A percentile compares a stretch with the other conserved stretches of the same genome.
Evolutionary conservation across 2,797 vertebrate genomes (phyloP).

Genomic region (Odontamblyopus rebecca): DNA sequence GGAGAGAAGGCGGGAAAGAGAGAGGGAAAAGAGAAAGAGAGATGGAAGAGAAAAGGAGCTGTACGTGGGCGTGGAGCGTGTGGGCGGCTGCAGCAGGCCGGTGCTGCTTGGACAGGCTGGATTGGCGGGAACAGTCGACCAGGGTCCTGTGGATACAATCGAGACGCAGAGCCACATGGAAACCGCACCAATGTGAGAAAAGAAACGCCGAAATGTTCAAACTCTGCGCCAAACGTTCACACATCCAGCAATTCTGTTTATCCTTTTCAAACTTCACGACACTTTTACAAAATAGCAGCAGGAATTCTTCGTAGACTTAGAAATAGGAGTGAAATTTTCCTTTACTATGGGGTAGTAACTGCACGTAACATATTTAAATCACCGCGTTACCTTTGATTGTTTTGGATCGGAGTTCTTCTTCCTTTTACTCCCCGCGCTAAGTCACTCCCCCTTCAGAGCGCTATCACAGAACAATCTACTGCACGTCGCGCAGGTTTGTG

Average conservation of each 20-base stretch:
- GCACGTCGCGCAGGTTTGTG: too few species aligned
- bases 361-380: too few species aligned
- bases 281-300: constrained; percentile 51
- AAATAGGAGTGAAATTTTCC: neutral
- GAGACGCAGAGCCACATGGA: constrained; percentile 31
- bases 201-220: constrained; percentile 33
- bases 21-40: too few species aligned
- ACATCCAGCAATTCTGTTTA: constrained; percentile 3
- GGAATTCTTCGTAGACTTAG: constrained; percentile 35
- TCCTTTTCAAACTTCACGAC: neutral
- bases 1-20: constrained; percentile 7
- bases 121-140: constrained; percentile 55
- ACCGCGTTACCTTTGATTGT: too few species aligned
- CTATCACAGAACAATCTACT: too few species aligned
- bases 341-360: too few species aligned
- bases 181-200: constrained; percentile 41
- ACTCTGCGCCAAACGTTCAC: constrained; percentile 34
- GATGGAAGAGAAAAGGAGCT: constrained; percentile 15
- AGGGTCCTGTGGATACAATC: constrained; percentile 47
- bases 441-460: too few species aligned
- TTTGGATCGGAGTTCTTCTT: too few species aligned
- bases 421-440: too few species aligned
- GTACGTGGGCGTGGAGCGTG: constrained; percentile 57
- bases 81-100: constrained; percentile 66
- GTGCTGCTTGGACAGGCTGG: constrained; percentile 59